A percentile compares a stretch with the other conserved stretches of the same genome.
Evolutionary conservation across 2,797 vertebrate species (phyloP).

Genomic region (Gastrophryne carolinensis): DNA sequence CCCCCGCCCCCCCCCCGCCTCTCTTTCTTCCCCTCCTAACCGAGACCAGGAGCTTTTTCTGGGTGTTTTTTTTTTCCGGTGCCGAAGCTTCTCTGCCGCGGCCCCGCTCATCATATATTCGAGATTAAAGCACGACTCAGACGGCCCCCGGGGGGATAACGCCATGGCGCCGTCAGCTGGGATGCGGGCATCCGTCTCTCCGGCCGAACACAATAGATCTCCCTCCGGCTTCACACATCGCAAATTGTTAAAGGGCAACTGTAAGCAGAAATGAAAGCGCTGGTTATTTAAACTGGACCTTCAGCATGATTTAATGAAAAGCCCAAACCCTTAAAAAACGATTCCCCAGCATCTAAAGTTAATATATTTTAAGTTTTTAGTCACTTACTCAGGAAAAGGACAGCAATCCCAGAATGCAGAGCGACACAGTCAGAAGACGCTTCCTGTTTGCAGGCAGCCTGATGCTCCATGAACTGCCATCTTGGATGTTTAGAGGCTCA

Average conservation of each 20-base stretch:
- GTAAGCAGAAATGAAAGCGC: too few relatives aligned
- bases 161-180: slow-evolving; percentile 32
- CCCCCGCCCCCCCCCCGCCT: slow-evolving; percentile 40
- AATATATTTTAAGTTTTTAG: too few relatives aligned
- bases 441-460: too few relatives aligned
- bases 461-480: too few relatives aligned
- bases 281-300: too few relatives aligned
- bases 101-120: slow-evolving; percentile 50
- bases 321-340: too few relatives aligned
- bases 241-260: background rate
- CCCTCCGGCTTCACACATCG: background rate
- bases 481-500: too few relatives aligned
- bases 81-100: slow-evolving; percentile 39
- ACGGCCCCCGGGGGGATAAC: slow-evolving; percentile 38
- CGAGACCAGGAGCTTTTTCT: slow-evolving; percentile 54
- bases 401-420: too few relatives aligned
- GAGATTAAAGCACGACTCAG: slow-evolving; percentile 53
- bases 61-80: slow-evolving; percentile 45
- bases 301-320: too few relatives aligned
- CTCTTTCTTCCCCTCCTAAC: slow-evolving; percentile 52
- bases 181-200: background rate
- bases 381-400: too few relatives aligned
- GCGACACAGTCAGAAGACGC: too few relatives aligned
- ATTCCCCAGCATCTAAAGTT: too few relatives aligned
- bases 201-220: background rate